Evolutionary conservation across 1,140 invertebrate genomes (phyloP), one percentile per base, ranked within the genome.

Genomic region (Diachasma alloeum): DNA sequence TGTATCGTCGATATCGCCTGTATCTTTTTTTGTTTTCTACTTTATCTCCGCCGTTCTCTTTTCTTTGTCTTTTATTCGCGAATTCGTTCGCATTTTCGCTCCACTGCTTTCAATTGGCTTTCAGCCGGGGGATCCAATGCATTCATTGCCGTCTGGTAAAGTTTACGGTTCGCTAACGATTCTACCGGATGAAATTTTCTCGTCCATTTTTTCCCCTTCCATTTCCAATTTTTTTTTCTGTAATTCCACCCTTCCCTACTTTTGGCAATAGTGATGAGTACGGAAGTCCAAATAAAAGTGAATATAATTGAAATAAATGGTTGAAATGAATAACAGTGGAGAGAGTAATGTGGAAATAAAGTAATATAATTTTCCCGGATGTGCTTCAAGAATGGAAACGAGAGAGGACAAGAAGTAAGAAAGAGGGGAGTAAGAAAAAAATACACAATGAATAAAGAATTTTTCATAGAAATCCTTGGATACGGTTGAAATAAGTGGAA

Each of bases 121-220:
- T 75, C 63, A 75, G 59, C 42, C 63, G 73, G 63, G 22, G 19
- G 17, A 68, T 53, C 24, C 63, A 75, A 75, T 75, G 73, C 37
- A 75, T 75, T 68, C 73, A 75, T 75, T 69, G 59, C 73, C 63
- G 63, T 75, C 73, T 75, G 63, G 73, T 42, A 19, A 24, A 75
- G 24, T 75, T 75, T 75, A 75, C 73, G 19, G 63, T 75, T 75
- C 73, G 39, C 73, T 75, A 75, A 75, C 73, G 36, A 72, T 72
- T 76, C 70, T 31, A 42, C 56, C 68, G 72, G 37, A 66, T 66
- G 46, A 59, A 74, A 74, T 74, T 46, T 46, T 39, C 31, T 42
- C 59, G n/a, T 44, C 22, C 37, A 74, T 42, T 26, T 67, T 74
- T 66, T 24, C 56, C 39, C 67, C 53, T 24, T n/a, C 24, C 17